Conservation (phyloP, 2,797 vertebrate species). For the Hozukius guyotensis region DNA sequence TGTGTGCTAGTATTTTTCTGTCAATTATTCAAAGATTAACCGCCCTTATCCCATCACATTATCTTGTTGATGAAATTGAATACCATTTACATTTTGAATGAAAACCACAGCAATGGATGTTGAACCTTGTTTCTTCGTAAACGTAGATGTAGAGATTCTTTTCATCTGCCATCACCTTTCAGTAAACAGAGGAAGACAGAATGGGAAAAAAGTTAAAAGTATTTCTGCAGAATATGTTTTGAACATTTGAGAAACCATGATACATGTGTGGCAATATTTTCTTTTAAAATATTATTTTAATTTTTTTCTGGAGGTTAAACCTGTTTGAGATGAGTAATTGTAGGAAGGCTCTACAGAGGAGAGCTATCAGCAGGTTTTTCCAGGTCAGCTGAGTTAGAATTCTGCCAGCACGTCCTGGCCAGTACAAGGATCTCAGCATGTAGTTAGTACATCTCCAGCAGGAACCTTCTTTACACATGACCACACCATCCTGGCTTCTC, state of each 20-base stretch:
- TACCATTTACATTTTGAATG: slow-evolving; percentile 51
- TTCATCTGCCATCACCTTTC: background rate
- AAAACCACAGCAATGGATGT: slow-evolving; percentile 23
- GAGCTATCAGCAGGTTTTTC: slow-evolving; percentile 2
- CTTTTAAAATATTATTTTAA: background rate
- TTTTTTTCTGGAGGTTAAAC: background rate
- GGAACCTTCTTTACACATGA: slow-evolving; percentile 14
- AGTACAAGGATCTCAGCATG: slow-evolving; percentile 7
- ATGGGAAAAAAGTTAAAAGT: background rate
- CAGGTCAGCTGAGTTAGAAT: slow-evolving; percentile 27
- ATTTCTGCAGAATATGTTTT: background rate
- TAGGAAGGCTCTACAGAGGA: background rate
- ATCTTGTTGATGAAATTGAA: slow-evolving; percentile 59
- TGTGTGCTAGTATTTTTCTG: slow-evolving; percentile 29
- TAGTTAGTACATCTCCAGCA: background rate
- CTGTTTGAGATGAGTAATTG: slow-evolving; percentile 1
- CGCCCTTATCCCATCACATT: slow-evolving; percentile 43
- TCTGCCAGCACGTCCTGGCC: slow-evolving; percentile 3
- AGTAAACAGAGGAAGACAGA: background rate
- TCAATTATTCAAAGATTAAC: slow-evolving; percentile 69
- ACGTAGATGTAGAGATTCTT: background rate
- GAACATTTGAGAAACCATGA: background rate
- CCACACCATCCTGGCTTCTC: background rate
- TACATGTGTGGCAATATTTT: too few relatives aligned
- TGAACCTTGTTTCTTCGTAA: background rate